Evolutionary conservation across 92 coral and sea anemone species (phyloP).

Genomic region (Siderastrea siderea): DNA sequence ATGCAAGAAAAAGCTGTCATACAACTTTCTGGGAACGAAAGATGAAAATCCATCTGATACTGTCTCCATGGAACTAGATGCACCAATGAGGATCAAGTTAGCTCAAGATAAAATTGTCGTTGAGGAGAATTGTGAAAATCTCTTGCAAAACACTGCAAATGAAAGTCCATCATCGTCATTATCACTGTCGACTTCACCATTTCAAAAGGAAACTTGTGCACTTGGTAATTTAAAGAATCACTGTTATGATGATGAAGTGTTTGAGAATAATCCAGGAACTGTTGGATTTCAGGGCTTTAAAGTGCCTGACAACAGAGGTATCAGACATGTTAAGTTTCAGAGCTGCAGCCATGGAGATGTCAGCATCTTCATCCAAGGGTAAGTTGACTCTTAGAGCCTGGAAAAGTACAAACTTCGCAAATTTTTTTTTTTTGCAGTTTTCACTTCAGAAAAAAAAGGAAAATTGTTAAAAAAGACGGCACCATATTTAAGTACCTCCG

Average conservation of each 20-base stretch:
- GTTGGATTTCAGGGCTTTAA: constrained; percentile 1
- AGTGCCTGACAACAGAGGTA: background rate
- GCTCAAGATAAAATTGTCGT: background rate
- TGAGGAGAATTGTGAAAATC: background rate
- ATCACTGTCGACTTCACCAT: background rate
- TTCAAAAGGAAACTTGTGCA: background rate
- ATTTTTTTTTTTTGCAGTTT: background rate
- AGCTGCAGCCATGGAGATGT: constrained; percentile 7
- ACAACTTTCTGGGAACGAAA: background rate
- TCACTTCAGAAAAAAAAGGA: background rate
- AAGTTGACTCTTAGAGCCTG: background rate
- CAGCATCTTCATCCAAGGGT: constrained; percentile 44
- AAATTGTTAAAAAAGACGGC: too few relatives aligned
- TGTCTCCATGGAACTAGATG: background rate
- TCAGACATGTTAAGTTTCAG: background rate
- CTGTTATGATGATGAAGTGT: constrained; percentile 18
- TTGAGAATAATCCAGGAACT: background rate
- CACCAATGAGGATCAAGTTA: background rate
- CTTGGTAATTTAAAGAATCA: background rate
- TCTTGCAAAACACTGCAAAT: background rate
- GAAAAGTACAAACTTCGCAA: background rate
- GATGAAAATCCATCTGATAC: background rate
- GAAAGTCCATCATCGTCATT: background rate
- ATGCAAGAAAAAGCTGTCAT: constrained; percentile 30
- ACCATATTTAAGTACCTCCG: too few relatives aligned